Evolutionary conservation across 2,113 vertebrate genomes (phyloP).

Genomic region (Neogale vison): DNA sequence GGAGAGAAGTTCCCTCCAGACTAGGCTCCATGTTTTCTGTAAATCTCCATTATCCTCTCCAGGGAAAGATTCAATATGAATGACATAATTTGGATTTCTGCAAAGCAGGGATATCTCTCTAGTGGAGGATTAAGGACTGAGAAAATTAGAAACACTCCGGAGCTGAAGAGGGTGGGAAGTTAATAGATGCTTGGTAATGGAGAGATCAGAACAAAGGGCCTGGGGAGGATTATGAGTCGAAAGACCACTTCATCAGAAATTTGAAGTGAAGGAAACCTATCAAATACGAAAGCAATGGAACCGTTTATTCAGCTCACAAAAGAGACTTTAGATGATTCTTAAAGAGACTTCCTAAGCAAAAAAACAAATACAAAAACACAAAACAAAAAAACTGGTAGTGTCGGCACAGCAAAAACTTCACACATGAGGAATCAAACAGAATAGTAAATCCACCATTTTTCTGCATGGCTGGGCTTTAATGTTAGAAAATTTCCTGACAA

Average conservation of each 20-base stretch:
- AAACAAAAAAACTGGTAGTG: not conserved
- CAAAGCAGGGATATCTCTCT: conserved; percentile 37
- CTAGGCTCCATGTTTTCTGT: not conserved
- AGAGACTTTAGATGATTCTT: conserved; percentile 42
- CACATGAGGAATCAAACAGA: conserved; percentile 70
- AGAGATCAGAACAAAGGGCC: conserved; percentile 35
- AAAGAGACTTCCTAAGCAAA: conserved; percentile 40
- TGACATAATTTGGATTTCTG: conserved; percentile 47
- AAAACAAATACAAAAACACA: not conserved
- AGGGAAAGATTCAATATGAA: conserved; percentile 6
- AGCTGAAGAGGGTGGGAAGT: conserved; percentile 31
- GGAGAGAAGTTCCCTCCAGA: not conserved
- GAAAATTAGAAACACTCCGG: conserved; percentile 67
- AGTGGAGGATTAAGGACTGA: conserved; percentile 44
- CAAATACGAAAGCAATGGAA: conserved; percentile 21
- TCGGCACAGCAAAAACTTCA: conserved; percentile 49
- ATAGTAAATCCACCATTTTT: conserved; percentile 61
- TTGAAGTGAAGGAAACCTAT: conserved; percentile 41
- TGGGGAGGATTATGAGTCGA: not conserved
- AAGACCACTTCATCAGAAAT: conserved; percentile 60
- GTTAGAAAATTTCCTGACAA: conserved; percentile 65
- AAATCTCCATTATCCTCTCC: conserved; percentile 28
- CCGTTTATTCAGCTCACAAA: conserved; percentile 41
- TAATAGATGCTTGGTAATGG: conserved; percentile 22
- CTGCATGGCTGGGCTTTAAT: conserved; percentile 62